A percentile compares a stretch with the other conserved stretches of the same genome.
Evolutionary conservation across 2,797 vertebrate species (phyloP).

Genomic region (Acrocephalus scirpaceus): DNA sequence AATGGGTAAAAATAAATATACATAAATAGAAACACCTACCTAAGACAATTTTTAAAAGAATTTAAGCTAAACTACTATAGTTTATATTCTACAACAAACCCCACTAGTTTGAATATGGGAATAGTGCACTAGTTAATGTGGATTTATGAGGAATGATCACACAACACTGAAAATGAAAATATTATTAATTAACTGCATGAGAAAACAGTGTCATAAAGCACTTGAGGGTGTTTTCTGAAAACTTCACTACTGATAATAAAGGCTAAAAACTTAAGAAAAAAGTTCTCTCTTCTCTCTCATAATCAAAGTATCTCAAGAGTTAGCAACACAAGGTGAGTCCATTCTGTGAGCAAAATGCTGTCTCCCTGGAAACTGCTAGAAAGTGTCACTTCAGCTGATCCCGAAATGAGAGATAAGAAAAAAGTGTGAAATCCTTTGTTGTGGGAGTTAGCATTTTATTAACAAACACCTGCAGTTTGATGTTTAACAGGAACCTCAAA

Average conservation of each 20-base stretch:
- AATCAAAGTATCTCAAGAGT: not conserved
- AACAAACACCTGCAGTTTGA: slow-evolving; percentile 7
- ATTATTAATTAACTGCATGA: slow-evolving; percentile 40
- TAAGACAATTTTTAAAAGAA: not conserved
- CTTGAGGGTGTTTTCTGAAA: not conserved
- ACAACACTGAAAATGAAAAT: slow-evolving; percentile 2
- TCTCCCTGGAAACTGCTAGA: slow-evolving; percentile 24
- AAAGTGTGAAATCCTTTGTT: not conserved
- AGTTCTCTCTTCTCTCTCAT: not conserved
- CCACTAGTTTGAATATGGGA: not conserved
- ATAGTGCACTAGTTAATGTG: not conserved
- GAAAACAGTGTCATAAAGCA: not conserved
- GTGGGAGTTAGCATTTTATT: slow-evolving; percentile 23
- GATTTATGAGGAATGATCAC: not conserved
- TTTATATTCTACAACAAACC: not conserved
- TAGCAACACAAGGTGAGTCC: not conserved
- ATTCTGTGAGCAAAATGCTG: not conserved
- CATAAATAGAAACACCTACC: not conserved
- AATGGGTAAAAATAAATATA: not conserved
- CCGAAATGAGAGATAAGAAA: not conserved
- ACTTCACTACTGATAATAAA: not conserved
- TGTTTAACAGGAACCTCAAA: not conserved
- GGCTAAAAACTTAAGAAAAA: not conserved
- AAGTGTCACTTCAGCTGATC: not conserved
- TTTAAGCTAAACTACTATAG: not conserved